A percentile compares a stretch with the other conserved stretches of the same genome.
These are phyloP conservation scores for Rutpela maculata DNA, from an alignment of 2,888 invertebrate species.

Conservation along the genomic window DNA sequence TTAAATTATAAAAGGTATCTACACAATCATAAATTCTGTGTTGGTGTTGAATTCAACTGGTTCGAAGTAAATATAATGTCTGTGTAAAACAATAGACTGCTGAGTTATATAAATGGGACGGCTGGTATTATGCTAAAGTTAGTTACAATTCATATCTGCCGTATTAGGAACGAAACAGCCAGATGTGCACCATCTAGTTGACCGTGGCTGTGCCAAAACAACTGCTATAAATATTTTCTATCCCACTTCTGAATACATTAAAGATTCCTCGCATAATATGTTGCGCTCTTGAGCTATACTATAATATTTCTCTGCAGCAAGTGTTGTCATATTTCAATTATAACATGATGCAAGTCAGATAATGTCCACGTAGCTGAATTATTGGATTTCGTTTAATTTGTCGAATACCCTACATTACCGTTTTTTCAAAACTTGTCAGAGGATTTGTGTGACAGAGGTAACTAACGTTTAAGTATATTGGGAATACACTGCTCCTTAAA, in stretches of 20 bases:
- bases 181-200: slow-evolving; percentile 61
- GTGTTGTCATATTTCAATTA: slow-evolving; percentile 19
- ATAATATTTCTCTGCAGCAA: slow-evolving; percentile 11
- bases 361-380: not conserved
- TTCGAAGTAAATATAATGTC: slow-evolving; percentile 55
- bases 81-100: slow-evolving; percentile 57
- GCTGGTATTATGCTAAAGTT: slow-evolving; percentile 51
- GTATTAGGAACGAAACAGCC: slow-evolving; percentile 64
- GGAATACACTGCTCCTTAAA: too few species aligned
- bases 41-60: slow-evolving; percentile 56
- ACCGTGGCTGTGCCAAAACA: slow-evolving; percentile 50
- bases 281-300: slow-evolving; percentile 4
- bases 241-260: slow-evolving; percentile 50
- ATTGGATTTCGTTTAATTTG: slow-evolving; percentile 14
- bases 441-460: too few species aligned
- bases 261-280: slow-evolving; percentile 10
- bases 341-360: not conserved
- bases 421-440: not conserved
- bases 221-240: slow-evolving; percentile 57
- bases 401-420: not conserved
- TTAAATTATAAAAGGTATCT: slow-evolving; percentile 52
- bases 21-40: slow-evolving; percentile 50
- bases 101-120: slow-evolving; percentile 55
- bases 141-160: slow-evolving; percentile 66
- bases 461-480: too few species aligned